A percentile compares a stretch with the other conserved stretches of the same genome.
phyloP scores from a whole-genome alignment of 2,797 vertebrate species.

The Clarias pachynema region DNA sequence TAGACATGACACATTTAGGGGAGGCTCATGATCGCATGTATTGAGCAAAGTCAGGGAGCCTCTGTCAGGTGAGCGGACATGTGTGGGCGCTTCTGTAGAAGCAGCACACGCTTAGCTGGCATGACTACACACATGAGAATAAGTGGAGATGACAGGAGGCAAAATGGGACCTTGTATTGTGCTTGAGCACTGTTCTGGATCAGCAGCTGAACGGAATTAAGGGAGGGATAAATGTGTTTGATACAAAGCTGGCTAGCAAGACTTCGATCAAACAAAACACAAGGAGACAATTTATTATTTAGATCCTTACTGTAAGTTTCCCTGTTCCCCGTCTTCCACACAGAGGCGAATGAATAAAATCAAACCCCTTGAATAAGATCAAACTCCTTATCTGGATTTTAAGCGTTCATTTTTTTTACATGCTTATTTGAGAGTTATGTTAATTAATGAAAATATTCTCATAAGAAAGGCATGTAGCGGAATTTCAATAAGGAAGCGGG shows the following conservation, averaged over 20 bases:
- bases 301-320: slow-evolving; percentile 31
- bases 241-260: slow-evolving; percentile 36
- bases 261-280: slow-evolving; percentile 38
- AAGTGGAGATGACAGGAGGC: slow-evolving; percentile 52
- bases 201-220: slow-evolving; percentile 42
- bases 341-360: slow-evolving; percentile 22
- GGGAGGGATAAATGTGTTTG: slow-evolving; percentile 38
- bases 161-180: slow-evolving; percentile 54
- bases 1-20: slow-evolving; percentile 6
- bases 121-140: slow-evolving; percentile 50
- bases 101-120: slow-evolving; percentile 32
- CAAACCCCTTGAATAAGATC: background rate
- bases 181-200: slow-evolving; percentile 48
- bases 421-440: slow-evolving; percentile 7
- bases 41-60: slow-evolving; percentile 24
- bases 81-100: slow-evolving; percentile 37
- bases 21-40: slow-evolving; percentile 33
- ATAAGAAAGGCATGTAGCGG: slow-evolving; percentile 9
- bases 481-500: background rate
- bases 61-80: slow-evolving; percentile 34
- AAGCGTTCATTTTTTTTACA: background rate
- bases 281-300: slow-evolving; percentile 50
- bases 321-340: slow-evolving; percentile 26
- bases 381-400: slow-evolving; percentile 8
- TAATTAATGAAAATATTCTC: slow-evolving; percentile 32